These are phyloP conservation scores for Radopholus similis DNA, from an alignment of 1,140 invertebrate species.

Conservation along the genomic window DNA sequence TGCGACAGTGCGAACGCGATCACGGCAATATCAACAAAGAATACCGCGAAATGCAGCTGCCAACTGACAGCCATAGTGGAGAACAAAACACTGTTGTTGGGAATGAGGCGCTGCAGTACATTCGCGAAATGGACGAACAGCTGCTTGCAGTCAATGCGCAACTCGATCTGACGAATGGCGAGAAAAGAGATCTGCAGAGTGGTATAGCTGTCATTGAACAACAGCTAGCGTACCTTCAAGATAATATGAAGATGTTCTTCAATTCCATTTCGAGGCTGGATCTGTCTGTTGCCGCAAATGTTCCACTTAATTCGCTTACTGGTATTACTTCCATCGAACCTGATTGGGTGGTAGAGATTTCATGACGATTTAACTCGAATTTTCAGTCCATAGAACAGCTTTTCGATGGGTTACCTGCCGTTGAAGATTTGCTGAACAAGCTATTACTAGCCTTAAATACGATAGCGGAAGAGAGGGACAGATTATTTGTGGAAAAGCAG, in stretches of 20 bases:
- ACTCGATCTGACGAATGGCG: not conserved
- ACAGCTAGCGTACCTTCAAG: not conserved
- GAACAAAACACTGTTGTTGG: not conserved
- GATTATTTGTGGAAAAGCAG: not conserved
- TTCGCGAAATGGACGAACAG: not conserved
- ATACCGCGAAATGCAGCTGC: not conserved
- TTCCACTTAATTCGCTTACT: not conserved
- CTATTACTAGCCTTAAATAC: too few relatives aligned
- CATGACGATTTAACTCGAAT: too few relatives aligned
- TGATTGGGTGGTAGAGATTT: not conserved
- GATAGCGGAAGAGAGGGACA: not conserved
- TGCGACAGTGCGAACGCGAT: slow-evolving; percentile 35
- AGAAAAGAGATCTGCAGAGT: not conserved
- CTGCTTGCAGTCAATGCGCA: not conserved
- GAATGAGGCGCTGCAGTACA: not conserved
- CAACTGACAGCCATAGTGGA: not conserved
- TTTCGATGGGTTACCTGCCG: too few relatives aligned
- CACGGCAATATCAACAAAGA: not conserved
- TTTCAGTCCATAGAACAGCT: too few relatives aligned
- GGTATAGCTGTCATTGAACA: not conserved
- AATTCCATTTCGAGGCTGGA: not conserved
- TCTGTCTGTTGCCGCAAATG: too few relatives aligned
- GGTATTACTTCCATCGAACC: not conserved
- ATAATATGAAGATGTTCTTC: not conserved
- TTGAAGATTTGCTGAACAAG: not conserved